Conservation (phyloP, 1,140 invertebrate genomes). For the Megathymus violae region DNA sequence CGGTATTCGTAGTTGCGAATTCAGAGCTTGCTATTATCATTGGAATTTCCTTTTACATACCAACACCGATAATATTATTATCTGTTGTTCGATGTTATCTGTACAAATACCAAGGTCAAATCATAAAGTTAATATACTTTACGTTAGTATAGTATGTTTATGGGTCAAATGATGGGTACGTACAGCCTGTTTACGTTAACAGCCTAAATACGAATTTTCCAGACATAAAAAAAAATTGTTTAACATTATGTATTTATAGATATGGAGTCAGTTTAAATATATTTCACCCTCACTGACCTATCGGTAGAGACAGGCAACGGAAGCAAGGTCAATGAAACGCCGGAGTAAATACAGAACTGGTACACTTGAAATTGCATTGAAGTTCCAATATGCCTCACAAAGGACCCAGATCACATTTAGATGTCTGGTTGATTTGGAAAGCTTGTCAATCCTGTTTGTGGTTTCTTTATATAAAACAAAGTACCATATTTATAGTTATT, state of each 20-base stretch:
- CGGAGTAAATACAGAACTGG: slow-evolving; percentile 2
- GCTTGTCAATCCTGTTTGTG: too few relatives aligned
- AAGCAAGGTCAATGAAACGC: slow-evolving; percentile 8
- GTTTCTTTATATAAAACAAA: too few relatives aligned
- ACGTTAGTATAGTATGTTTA: background rate
- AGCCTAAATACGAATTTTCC: background rate
- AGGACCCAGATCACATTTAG: too few relatives aligned
- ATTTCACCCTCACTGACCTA: slow-evolving; percentile 1
- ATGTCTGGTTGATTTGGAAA: too few relatives aligned
- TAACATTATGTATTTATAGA: too few relatives aligned
- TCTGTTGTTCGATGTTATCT: slow-evolving; percentile 46
- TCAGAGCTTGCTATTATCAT: slow-evolving; percentile 37
- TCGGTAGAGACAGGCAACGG: background rate
- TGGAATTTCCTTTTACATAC: slow-evolving; percentile 45
- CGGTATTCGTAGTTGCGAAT: background rate
- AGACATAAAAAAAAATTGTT: too few relatives aligned
- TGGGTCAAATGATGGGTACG: too few relatives aligned
- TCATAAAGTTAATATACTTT: slow-evolving; percentile 1
- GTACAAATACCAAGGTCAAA: slow-evolving; percentile 57
- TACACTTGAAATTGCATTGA: background rate
- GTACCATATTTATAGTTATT: too few relatives aligned
- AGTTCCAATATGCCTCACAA: too few relatives aligned
- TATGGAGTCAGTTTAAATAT: slow-evolving; percentile 5
- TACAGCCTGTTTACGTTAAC: too few relatives aligned
- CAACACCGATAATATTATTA: slow-evolving; percentile 48